Base-by-base conservation (phyloP, 2,113 vertebrate species). In the Pogonocichla stellata region DNA sequence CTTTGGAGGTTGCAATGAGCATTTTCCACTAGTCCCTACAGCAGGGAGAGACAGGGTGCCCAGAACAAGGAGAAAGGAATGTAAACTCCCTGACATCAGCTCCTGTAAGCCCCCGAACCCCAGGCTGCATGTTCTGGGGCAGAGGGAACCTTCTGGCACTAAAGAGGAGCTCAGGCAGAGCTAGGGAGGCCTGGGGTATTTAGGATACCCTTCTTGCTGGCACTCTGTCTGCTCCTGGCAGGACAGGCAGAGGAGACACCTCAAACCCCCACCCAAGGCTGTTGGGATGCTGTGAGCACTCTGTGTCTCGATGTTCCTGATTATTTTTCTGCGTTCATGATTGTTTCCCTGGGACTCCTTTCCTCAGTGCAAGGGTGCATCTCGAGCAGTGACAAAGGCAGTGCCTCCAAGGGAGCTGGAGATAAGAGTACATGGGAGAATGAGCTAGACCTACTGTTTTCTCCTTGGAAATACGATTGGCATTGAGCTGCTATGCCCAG, bases 401-500 rank as follows among this genome's bases (percentile, higher is more conserved):
- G 56, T 50, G 50, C 33, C 54, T 91, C 74, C 5, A 6, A 93
- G 79, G 71, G 42, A 92, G 80, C 26, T 83, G 66, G 60, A 95
- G 74, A 83, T 91, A 90, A 77, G 47, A 71, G 43, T 20, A 50
- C 29, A 18, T 2, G 1, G 0, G 3, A 96, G 66, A 69, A 86
- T 14, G 40, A 93, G 74, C 67, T 62, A 67, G 65, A 77, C 71
- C 66, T 58, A 77, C 85, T 62, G 58, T 93, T 91, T 91, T 95
- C 92, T 93, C 94, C 92, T 80, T 96, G 90, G 94, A 96, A 96
- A 96, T 92, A 51, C 4, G 8, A 56, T 56, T 94, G 74, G 57
- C 74, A 61, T 56, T 96, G 81, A 33, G 73, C 73, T 85, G 40
- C 70, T 77, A 66, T 51, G 33, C 34, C 51, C 47, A 73, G 54